Conservation (phyloP, 2,888 invertebrate species). For the Agelastica alni region DNA sequence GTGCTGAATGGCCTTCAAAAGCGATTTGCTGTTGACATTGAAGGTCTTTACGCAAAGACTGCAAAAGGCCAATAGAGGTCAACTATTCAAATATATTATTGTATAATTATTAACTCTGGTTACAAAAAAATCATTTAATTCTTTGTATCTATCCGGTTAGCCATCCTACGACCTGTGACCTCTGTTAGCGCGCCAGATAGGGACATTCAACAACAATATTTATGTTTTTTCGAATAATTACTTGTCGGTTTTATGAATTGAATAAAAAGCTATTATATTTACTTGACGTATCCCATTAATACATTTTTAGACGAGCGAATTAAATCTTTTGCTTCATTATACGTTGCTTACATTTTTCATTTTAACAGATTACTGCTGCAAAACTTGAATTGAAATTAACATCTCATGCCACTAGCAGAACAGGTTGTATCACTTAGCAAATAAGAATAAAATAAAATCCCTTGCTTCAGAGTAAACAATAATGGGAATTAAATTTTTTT, state of each 20-base stretch:
- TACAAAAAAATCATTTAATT: constrained; percentile 27
- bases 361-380: constrained; percentile 22
- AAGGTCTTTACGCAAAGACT: constrained; percentile 57
- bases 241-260: no score
- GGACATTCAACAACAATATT: constrained; percentile 37
- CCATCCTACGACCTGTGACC: constrained; percentile 51
- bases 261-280: no score
- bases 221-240: constrained; percentile 31
- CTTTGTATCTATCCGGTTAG: constrained; percentile 31
- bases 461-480: constrained; percentile 48
- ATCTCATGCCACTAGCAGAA: constrained; percentile 47
- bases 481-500: constrained; percentile 44
- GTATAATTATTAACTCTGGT: constrained; percentile 27
- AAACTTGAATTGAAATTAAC: constrained; percentile 35
- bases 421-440: constrained; percentile 52
- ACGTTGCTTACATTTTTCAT: constrained; percentile 9
- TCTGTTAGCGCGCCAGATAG: constrained; percentile 44
- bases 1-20: constrained; percentile 57
- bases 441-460: constrained; percentile 46
- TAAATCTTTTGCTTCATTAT: constrained; percentile 3
- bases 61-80: constrained; percentile 58
- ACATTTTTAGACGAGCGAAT: constrained; percentile 2
- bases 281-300: neutral
- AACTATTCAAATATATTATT: constrained; percentile 51
- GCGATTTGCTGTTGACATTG: constrained; percentile 58